These are phyloP conservation scores for Tenrec ecaudatus DNA, from an alignment of 2,113 vertebrate genomes.

Conservation along the genomic window DNA sequence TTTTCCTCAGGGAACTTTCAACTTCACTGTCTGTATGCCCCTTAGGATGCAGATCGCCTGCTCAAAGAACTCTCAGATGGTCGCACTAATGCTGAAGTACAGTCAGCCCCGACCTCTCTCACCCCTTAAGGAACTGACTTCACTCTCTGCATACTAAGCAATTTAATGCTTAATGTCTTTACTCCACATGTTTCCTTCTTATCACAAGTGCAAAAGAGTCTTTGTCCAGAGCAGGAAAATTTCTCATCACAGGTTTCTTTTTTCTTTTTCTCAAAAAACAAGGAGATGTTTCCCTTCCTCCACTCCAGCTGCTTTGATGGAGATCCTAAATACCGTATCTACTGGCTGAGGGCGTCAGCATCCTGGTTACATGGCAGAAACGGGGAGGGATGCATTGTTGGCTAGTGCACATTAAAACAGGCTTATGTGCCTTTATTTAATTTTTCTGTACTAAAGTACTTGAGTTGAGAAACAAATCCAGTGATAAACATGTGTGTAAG, in stretches of 20 bases:
- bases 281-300: slow-evolving; percentile 16
- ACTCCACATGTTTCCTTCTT: neutral
- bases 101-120: neutral
- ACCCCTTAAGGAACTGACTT: neutral
- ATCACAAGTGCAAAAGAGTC: neutral
- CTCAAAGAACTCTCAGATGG: slow-evolving; percentile 63
- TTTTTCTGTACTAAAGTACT: too few species aligned
- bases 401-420: neutral
- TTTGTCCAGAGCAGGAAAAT: slow-evolving; percentile 29
- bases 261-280: neutral
- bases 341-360: neutral
- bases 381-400: neutral
- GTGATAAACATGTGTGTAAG: neutral
- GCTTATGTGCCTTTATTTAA: neutral
- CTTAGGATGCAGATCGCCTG: slow-evolving; percentile 63
- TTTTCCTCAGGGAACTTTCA: slow-evolving; percentile 71
- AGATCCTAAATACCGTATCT: neutral
- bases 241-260: neutral
- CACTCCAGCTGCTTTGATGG: neutral
- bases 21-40: slow-evolving; percentile 44
- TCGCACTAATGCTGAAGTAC: slow-evolving; percentile 50
- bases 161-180: neutral
- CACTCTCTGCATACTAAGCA: slow-evolving; percentile 38
- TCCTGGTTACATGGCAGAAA: neutral
- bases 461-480: too few species aligned